Evolutionary conservation across 2,113 vertebrate species (phyloP).

Genomic region (Petrocephalus microphthalmus): DNA sequence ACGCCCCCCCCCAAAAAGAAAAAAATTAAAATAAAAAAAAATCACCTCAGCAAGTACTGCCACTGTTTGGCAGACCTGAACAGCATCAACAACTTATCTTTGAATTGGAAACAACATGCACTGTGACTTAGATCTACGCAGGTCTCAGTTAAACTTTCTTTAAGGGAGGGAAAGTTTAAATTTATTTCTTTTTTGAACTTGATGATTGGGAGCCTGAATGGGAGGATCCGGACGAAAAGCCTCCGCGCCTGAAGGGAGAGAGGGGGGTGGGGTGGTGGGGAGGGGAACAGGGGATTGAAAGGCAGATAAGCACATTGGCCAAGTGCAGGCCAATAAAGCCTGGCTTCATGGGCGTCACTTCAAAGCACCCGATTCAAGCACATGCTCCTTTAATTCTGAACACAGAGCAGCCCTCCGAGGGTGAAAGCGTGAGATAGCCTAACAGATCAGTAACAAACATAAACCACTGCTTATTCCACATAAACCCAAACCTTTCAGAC

Average conservation of each 20-base stretch:
- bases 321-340: neutral
- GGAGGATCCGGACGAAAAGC: constrained; percentile 89
- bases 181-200: constrained; percentile 96
- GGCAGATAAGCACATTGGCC: neutral
- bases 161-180: constrained; percentile 41
- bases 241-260: constrained; percentile 78
- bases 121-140: constrained; percentile 36
- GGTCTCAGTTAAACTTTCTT: constrained; percentile 14
- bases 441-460: constrained; percentile 23
- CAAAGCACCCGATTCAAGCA: neutral
- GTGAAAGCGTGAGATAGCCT: neutral
- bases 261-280: constrained; percentile 29
- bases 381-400: constrained; percentile 17
- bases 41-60: constrained; percentile 32
- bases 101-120: constrained; percentile 58
- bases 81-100: constrained; percentile 43
- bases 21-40: constrained; percentile 13
- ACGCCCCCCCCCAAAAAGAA: constrained; percentile 5
- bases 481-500: constrained; percentile 99
- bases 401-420: neutral
- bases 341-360: neutral
- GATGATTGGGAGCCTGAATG: constrained; percentile 83
- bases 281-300: constrained; percentile 49
- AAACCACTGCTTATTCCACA: constrained; percentile 92
- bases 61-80: constrained; percentile 42